Base-by-base conservation (phyloP, 2,113 vertebrate genomes). In the Leuciscus idus region DNA sequence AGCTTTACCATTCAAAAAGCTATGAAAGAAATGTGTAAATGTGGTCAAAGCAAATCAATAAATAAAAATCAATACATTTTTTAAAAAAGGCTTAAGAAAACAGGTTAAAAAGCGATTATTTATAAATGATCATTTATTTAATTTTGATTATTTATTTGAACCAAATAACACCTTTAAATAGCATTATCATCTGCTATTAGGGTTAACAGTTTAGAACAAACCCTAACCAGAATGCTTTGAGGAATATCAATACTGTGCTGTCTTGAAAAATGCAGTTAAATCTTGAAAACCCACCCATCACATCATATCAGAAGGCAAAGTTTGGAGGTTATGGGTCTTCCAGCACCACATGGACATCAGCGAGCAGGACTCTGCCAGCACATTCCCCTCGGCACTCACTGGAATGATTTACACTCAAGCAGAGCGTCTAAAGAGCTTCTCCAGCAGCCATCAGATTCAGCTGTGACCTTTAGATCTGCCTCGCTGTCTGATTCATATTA, bases 381-480 rank as follows among this genome's bases (percentile, higher is more conserved):
- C 12, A 81, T 26, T 59, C 68, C 81, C 57, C n/a, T 86, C 30
- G 21, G 39, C 59, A 55, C 77, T 86, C 30, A 15, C 62, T 15
- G 36, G 11, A 76, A 64, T 86, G 88, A 86, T 86, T 64, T 81
- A 87, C 84, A 72, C 28, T 73, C 72, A 74, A 85, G 78, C 84
- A 90, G 82, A 88, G 83, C 88, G 87, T 90, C 89, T 73, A 91
- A 91, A 92, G 90, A 91, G 86, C 91, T 91, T 82, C 84, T 91
- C 84, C 92, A 91, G 92, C 91, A 89, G 87, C 86, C 88, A 84
- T 85, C 87, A 86, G 87, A 87, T 62, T 86, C 81, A 75, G 90
- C 9, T 46, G 83, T 93, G 93, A 93, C 92, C 93, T 94, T 94
- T 93, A 92, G 89, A 93, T 90, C 91, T 89, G 92, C 89, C 89